Conservation (phyloP, 2,888 invertebrate species). For the Odontothrips loti region DNA sequence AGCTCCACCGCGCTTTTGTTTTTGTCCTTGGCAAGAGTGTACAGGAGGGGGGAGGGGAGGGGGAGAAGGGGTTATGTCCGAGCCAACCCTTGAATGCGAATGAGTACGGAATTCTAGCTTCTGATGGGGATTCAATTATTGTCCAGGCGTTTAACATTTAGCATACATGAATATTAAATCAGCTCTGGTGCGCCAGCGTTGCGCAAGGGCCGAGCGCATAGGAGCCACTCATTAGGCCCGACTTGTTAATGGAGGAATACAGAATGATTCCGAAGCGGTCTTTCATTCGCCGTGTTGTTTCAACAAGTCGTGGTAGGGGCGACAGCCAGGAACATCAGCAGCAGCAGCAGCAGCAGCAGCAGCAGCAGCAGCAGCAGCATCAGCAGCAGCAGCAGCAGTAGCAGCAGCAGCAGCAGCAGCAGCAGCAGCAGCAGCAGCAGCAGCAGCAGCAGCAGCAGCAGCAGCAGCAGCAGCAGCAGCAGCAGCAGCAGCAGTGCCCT, state of each 20-base stretch:
- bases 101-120: slow-evolving; percentile 11
- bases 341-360: too few species aligned
- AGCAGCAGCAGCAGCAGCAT: too few species aligned
- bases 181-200: not conserved
- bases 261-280: not conserved
- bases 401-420: too few species aligned
- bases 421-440: too few species aligned
- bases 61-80: not conserved
- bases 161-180: slow-evolving; percentile 6
- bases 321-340: too few species aligned
- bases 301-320: not conserved
- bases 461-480: too few species aligned
- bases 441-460: too few species aligned
- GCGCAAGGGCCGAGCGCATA: not conserved
- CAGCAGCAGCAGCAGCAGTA: too few species aligned
- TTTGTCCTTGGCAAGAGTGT: too few species aligned
- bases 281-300: not conserved
- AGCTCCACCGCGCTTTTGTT: too few species aligned
- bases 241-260: not conserved
- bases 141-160: slow-evolving; percentile 11
- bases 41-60: not conserved
- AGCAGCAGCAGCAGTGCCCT: too few species aligned
- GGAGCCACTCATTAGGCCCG: not conserved
- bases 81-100: not conserved
- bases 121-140: not conserved